Evolutionary conservation across 2,113 vertebrate species (phyloP), one percentile per base, ranked within the genome.

Genomic region (Bucco capensis): DNA sequence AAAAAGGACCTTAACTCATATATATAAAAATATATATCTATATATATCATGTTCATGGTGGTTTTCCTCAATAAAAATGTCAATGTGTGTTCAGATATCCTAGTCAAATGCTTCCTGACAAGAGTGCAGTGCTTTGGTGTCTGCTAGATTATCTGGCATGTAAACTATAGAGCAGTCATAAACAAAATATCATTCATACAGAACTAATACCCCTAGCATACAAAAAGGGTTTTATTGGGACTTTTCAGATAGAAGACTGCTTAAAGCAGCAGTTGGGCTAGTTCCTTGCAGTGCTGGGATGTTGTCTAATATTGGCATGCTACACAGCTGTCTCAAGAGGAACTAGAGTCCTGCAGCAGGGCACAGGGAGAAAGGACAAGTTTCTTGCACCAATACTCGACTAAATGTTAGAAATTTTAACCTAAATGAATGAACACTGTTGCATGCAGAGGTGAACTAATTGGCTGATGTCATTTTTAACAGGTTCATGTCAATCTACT

Each of bases 401-500:
- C 17, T 17, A 8, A 80, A 80, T 14, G 22, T 23, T 64, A 65
- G 61, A 66, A 38, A 27, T 74, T 70, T 23, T 60, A 80, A 23
- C 35, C 25, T 44, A 46, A 57, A 19, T 31, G 22, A 72, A 38
- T 46, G 42, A 60, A 44, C 0, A 2, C 2, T 5, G 28, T 42
- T 60, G 24, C 18, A n/a, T 40, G 83, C 40, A 30, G 46, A 78
- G 38, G 23, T 57, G 44, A 92, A 44, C 80, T 88, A 27, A 91
- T 31, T 3, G 38, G 12, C 74, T 46, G 53, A 14, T 51, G 10
- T 11, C 5, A 27, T 83, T 92, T 92, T 80, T 65, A 47, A 72
- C 90, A 98, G 98, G 98, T 98, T 89, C 98, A 98, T 2, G 98
- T 98, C 66, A 98, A 98, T 92, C 96, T 98, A 11, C 98, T 98